Base-by-base conservation (phyloP, 1,140 invertebrate genomes). In the Brachionus paranguensis region DNA sequence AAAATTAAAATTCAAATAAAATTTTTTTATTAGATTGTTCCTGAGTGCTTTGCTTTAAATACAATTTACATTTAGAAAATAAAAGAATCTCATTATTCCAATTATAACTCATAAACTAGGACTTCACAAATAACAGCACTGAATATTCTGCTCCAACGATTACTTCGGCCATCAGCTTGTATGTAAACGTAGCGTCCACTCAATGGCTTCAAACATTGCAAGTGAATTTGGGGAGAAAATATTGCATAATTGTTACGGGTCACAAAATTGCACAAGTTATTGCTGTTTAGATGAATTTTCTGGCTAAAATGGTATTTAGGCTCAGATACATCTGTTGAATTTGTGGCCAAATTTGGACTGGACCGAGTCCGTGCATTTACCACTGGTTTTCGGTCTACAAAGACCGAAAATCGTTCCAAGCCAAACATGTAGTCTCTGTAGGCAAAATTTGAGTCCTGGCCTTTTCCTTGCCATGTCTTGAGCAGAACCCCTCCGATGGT, bases 111-210 rank as follows among this genome's bases (percentile, higher is more conserved):
- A 84, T 91, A 91, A n/a, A 91, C 90, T 86, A 89, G 88, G 11
- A 92, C 91, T 87, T 92, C 91, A 85, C 91, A 92, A 10, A 92
- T 86, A 24, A 92, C 89, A 47, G 91, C 89, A 50, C 89, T 91
- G 86, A 91, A 92, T 4, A 91, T 86, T 84, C 89, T 87, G 79
- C 88, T 90, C 89, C 90, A 91, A 47, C 90, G 87, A 85, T 91
- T 89, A n/a, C 89, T 88, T 3, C 90, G 87, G n/a, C 91, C 91
- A 84, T 88, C 89, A 1, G 91, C 91, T 86, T 91, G 89, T 33
- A 92, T 89, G 84, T 91, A 91, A 14, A 92, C 87, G 85, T 91
- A 92, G n/a, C 91, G 88, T 10, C 91, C 91, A 17, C 86, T 87
- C 20, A 90, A 86, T 8, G 87, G 87, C 50, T 88, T 86, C 10